A percentile compares a stretch with the other conserved stretches of the same genome.
phyloP scores from a whole-genome alignment of 2,113 vertebrate species.

The Aythya baeri region DNA sequence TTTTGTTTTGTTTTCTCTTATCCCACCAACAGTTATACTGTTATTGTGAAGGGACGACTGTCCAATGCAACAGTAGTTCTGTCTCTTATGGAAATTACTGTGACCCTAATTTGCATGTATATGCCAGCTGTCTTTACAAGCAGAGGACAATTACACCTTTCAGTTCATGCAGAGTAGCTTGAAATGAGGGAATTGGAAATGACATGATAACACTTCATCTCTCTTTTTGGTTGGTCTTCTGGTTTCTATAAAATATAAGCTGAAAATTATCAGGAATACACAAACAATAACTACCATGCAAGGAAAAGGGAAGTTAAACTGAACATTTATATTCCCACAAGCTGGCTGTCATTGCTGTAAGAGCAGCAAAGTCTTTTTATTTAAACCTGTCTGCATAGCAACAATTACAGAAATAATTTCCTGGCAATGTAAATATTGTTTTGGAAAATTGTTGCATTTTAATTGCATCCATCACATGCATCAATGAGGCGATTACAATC shows the following conservation, averaged over 20 bases:
- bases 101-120: constrained; percentile 49
- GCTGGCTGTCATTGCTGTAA: not conserved
- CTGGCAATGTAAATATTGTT: not conserved
- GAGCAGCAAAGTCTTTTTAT: not conserved
- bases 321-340: not conserved
- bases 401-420: not conserved
- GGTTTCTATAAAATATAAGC: not conserved
- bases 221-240: not conserved
- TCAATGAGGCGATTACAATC: not conserved
- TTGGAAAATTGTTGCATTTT: not conserved
- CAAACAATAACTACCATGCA: not conserved
- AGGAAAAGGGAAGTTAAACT: not conserved
- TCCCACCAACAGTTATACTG: not conserved
- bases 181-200: constrained; percentile 3
- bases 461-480: not conserved
- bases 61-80: not conserved
- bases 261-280: not conserved
- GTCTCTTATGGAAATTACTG: constrained; percentile 21
- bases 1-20: not conserved
- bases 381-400: not conserved
- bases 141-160: constrained; percentile 55
- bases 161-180: constrained; percentile 29
- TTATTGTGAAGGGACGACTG: not conserved
- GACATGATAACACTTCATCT: not conserved
- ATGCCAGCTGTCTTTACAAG: constrained; percentile 40